A percentile compares a stretch with the other conserved stretches of the same genome.
Conservation (phyloP, 2,113 vertebrate genomes). For the Stictonetta naevosa region DNA sequence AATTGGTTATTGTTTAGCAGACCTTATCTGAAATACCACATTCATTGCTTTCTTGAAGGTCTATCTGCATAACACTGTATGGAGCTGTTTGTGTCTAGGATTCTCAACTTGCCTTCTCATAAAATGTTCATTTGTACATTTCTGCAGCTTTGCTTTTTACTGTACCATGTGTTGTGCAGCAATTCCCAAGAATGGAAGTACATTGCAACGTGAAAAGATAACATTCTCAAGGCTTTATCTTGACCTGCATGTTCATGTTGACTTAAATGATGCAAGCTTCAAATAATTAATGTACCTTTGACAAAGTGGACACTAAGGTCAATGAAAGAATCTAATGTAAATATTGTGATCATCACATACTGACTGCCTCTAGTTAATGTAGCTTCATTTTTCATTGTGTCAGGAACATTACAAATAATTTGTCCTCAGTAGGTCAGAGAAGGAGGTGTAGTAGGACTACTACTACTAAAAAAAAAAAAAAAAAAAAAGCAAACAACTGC, state of each 20-base stretch:
- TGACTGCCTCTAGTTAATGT: not conserved
- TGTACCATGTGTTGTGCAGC: not conserved
- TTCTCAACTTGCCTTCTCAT: not conserved
- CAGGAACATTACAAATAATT: not conserved
- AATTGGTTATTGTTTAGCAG: not conserved
- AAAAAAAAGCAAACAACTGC: not conserved
- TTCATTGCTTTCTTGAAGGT: not conserved
- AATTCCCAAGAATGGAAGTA: not conserved
- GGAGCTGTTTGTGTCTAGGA: not conserved
- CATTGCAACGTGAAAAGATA: not conserved
- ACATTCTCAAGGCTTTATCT: slow-evolving; percentile 53
- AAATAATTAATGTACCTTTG: slow-evolving; percentile 59
- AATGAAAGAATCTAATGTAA: slow-evolving; percentile 37
- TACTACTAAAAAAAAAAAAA: not conserved
- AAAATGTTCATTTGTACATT: not conserved
- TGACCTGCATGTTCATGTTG: slow-evolving; percentile 31
- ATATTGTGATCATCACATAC: slow-evolving; percentile 18
- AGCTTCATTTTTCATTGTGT: slow-evolving; percentile 20
- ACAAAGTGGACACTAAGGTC: not conserved
- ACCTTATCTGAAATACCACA: not conserved
- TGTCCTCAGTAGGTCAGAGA: slow-evolving; percentile 20
- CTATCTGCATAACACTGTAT: fast-evolving
- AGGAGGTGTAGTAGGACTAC: not conserved
- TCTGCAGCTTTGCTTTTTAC: not conserved
- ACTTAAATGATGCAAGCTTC: slow-evolving; percentile 49